Percentiles rank a stretch among this genome's conserved stretches.
These are phyloP conservation scores for Cichlasoma orientale DNA, from an alignment of 2,797 vertebrate genomes.

Conservation along the genomic window DNA sequence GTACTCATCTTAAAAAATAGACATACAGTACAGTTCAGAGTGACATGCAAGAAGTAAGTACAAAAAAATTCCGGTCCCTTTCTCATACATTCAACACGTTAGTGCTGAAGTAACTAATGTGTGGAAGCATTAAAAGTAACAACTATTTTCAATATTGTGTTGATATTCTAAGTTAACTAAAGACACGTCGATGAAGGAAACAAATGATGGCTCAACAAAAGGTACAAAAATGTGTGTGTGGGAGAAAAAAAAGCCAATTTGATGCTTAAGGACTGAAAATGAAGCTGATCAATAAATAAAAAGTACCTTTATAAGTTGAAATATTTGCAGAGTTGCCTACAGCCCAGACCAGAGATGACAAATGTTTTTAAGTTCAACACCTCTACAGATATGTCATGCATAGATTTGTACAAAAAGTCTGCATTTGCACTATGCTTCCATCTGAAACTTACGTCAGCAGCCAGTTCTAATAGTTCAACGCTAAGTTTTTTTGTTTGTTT, in stretches of 20 bases:
- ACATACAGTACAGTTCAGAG: conserved; percentile 54
- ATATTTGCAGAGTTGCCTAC: conserved; percentile 27
- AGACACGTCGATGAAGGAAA: conserved; percentile 35
- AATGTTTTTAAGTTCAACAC: conserved; percentile 28
- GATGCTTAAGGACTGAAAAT: conserved; percentile 44
- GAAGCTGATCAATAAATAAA: conserved; percentile 21
- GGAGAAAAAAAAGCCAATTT: not conserved
- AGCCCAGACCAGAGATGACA: conserved; percentile 33
- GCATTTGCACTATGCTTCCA: conserved; percentile 63
- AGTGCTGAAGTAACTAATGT: conserved; percentile 61
- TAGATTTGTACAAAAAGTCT: conserved; percentile 76
- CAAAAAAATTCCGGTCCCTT: conserved; percentile 51
- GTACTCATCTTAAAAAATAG: conserved; percentile 72
- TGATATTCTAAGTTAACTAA: conserved; percentile 21
- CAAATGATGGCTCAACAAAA: conserved; percentile 13
- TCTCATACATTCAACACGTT: conserved; percentile 64
- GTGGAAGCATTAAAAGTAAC: conserved; percentile 72
- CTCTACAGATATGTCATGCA: conserved; percentile 74
- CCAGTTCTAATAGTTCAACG: not conserved
- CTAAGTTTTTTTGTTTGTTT: not conserved
- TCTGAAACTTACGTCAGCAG: conserved; percentile 7
- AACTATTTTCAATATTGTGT: conserved; percentile 29
- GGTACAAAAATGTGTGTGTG: not conserved
- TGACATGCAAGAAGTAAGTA: conserved; percentile 68
- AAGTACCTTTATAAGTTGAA: not conserved